phyloP scores from a whole-genome alignment of 2,113 vertebrate species.

The Chloroceryle aenea region DNA sequence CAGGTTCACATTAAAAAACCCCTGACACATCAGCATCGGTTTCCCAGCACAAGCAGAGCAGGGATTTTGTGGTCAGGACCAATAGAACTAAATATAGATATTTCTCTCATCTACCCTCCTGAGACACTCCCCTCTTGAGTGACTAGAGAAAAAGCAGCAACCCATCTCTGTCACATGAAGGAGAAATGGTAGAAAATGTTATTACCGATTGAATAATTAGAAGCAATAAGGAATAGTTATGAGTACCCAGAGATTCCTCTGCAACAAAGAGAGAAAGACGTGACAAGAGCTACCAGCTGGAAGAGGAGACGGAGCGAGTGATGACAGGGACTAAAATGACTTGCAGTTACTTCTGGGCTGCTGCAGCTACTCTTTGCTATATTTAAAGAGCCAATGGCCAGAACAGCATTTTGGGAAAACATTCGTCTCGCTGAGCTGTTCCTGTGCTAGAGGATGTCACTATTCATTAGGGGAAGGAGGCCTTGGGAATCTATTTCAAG shows the following conservation, averaged over 20 bases:
- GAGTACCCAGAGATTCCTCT: background rate
- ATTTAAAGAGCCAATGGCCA: slow-evolving; percentile 16
- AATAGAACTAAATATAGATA: background rate
- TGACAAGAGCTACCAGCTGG: slow-evolving; percentile 39
- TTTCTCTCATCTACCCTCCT: background rate
- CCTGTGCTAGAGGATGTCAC: background rate
- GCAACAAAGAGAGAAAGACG: background rate
- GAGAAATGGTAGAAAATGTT: background rate
- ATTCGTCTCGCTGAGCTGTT: background rate
- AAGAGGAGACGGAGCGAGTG: background rate
- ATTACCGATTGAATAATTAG: background rate
- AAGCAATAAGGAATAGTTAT: background rate
- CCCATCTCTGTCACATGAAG: rapidly evolving
- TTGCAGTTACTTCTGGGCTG: slow-evolving; percentile 47
- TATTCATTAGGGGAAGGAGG: background rate
- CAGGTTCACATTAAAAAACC: background rate
- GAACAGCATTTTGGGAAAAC: background rate
- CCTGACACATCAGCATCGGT: background rate
- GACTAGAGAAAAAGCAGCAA: background rate
- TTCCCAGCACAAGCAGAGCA: background rate
- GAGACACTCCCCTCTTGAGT: rapidly evolving
- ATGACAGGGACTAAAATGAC: slow-evolving; percentile 56
- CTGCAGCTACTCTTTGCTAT: slow-evolving; percentile 18
- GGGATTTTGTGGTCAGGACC: background rate
- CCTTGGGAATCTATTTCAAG: background rate